A percentile compares a stretch with the other conserved stretches of the same genome.
These are phyloP conservation scores for Formica exsecta DNA, from an alignment of 1,140 invertebrate species.

Conservation along the genomic window DNA sequence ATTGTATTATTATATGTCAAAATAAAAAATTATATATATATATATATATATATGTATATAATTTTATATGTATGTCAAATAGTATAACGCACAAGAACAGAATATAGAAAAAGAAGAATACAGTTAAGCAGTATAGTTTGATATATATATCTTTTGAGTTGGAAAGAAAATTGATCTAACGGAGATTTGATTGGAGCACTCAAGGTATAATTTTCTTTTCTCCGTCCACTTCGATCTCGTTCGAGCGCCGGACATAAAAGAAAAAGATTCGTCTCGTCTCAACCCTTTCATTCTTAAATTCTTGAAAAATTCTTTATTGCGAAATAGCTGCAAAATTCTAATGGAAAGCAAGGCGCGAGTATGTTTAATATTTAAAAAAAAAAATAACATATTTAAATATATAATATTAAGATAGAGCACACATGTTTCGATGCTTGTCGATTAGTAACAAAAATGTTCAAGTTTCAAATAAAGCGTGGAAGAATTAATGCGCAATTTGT, in stretches of 20 bases:
- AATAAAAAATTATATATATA: conserved; percentile 3
- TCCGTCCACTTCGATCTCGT: conserved; percentile 47
- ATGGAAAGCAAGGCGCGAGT: conserved; percentile 19
- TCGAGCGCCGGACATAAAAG: conserved; percentile 26
- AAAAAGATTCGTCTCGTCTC: not conserved
- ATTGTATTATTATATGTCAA: not conserved
- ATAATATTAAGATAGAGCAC: not conserved
- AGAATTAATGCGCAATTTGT: not conserved
- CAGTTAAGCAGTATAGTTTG: conserved; percentile 14
- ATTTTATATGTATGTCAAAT: no score
- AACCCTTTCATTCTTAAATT: conserved; percentile 39
- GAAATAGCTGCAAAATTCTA: conserved; percentile 35
- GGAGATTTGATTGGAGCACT: conserved; percentile 45
- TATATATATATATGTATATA: no score
- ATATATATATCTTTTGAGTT: not conserved
- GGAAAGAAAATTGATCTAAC: conserved; percentile 31
- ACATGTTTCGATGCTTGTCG: not conserved
- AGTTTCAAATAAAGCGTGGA: not conserved
- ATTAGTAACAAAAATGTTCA: not conserved
- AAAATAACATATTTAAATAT: not conserved
- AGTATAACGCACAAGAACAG: not conserved
- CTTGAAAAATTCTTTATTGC: conserved; percentile 24
- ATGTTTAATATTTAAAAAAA: not conserved
- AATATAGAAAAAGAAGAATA: conserved; percentile 3
- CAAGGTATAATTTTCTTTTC: conserved; percentile 56